A percentile compares a stretch with the other conserved stretches of the same genome.
Conservation (phyloP, 1,140 invertebrate genomes). For the Stenopsyche tienmushanensis region DNA sequence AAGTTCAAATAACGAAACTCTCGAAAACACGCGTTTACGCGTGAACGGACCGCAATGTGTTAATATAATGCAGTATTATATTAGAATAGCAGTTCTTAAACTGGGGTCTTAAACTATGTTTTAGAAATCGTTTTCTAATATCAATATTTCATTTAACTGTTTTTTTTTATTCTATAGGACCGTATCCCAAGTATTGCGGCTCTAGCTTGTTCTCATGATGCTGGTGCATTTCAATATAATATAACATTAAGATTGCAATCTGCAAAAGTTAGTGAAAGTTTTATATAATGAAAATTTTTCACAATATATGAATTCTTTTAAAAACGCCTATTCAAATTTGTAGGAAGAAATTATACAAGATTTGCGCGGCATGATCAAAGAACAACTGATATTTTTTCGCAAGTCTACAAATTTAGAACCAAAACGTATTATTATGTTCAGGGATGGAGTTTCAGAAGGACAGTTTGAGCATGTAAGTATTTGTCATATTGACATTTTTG, state of each 20-base stretch:
- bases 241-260: constrained; percentile 69
- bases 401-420: constrained; percentile 55
- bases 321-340: constrained; percentile 17
- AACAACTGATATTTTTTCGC: constrained; percentile 53
- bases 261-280: constrained; percentile 46
- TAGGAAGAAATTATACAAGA: constrained; percentile 73
- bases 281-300: neutral
- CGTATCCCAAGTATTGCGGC: constrained; percentile 85
- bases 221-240: constrained; percentile 66
- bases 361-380: constrained; percentile 67
- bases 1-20: no score
- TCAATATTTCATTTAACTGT: no score
- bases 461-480: constrained; percentile 70
- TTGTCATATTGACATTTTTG: neutral
- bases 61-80: no score
- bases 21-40: no score
- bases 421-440: constrained; percentile 68
- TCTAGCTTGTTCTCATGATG: constrained; percentile 69
- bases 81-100: no score
- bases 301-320: neutral
- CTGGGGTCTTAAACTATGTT: no score
- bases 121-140: no score
- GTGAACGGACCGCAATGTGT: no score
- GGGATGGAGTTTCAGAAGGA: constrained; percentile 89
- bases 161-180: constrained; percentile 42